Percentiles rank a stretch among this genome's conserved stretches.
phyloP scores from a whole-genome alignment of 64 coral and sea anemone species.

The Astreopora myriophthalma region DNA sequence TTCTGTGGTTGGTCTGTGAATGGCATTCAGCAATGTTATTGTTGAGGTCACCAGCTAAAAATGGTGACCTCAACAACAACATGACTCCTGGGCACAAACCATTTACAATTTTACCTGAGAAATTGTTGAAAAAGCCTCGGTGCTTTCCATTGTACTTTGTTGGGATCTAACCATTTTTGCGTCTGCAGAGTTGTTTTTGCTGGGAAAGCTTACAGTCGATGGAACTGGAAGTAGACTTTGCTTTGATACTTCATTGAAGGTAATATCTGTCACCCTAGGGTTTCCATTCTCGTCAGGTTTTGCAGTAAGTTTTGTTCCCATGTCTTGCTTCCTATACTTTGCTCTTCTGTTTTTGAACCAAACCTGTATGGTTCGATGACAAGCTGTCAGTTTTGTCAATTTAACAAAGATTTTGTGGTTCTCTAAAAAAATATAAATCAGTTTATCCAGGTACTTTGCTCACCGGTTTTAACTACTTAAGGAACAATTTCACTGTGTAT shows the following conservation, averaged over 20 bases:
- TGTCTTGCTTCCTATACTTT: slow-evolving; percentile 73
- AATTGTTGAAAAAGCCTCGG: not conserved
- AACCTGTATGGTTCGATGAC: slow-evolving; percentile 5
- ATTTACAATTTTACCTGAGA: no score
- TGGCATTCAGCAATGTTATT: no score
- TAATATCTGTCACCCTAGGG: not conserved
- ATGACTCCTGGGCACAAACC: no score
- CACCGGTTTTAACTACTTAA: no score
- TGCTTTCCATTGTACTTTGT: not conserved
- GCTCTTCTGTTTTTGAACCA: slow-evolving; percentile 79
- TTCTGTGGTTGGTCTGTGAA: no score
- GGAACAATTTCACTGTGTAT: no score
- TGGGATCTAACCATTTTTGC: not conserved
- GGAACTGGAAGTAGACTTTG: not conserved
- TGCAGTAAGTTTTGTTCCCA: not conserved
- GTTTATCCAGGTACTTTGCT: no score
- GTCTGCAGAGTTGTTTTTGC: not conserved
- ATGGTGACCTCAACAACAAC: no score
- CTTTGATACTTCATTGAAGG: not conserved
- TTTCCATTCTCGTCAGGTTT: not conserved
- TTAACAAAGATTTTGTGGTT: no score
- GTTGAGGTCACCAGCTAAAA: no score
- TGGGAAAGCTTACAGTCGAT: slow-evolving; percentile 16
- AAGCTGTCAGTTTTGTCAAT: not conserved
- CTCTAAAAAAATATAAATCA: no score